A percentile compares a stretch with the other conserved stretches of the same genome.
phyloP scores from a whole-genome alignment of 1,140 invertebrate species.

The Thaumetopoea pityocampa region DNA sequence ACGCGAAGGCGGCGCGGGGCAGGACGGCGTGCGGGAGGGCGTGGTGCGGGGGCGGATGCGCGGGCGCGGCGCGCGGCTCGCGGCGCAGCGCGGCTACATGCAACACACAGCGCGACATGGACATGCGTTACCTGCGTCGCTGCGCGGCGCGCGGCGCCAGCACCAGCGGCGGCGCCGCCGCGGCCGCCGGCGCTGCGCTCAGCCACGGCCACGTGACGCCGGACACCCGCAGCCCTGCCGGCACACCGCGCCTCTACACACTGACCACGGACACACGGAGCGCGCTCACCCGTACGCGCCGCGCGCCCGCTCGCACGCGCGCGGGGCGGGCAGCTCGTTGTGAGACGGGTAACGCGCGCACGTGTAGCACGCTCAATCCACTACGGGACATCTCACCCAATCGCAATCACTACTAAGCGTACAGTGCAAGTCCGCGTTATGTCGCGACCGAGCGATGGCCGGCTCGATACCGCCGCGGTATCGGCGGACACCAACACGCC shows the following conservation, averaged over 20 bases:
- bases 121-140: conserved; percentile 73
- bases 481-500: too few relatives aligned
- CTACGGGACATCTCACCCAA: conserved; percentile 51
- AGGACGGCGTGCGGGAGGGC: conserved; percentile 75
- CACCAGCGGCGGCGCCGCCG: conserved; percentile 73
- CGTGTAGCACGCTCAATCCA: conserved; percentile 37
- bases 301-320: background rate
- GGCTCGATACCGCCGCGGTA: too few relatives aligned
- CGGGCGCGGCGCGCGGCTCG: conserved; percentile 61
- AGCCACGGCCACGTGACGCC: conserved; percentile 77
- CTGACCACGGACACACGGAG: too few relatives aligned
- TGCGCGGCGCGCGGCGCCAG: conserved; percentile 72
- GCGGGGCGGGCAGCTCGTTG: background rate
- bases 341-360: background rate
- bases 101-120: conserved; percentile 54
- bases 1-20: conserved; percentile 57
- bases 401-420: conserved; percentile 3
- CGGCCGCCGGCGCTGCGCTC: conserved; percentile 73
- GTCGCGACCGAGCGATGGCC: too few relatives aligned
- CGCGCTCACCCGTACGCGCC: conserved; percentile 3
- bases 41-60: conserved; percentile 76
- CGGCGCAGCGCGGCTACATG: conserved; percentile 77
- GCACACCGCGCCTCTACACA: conserved; percentile 61
- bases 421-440: too few relatives aligned
- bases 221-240: conserved; percentile 78